Conservation (phyloP, 2,888 invertebrate genomes). For the Scaptomyza tumidula region DNA sequence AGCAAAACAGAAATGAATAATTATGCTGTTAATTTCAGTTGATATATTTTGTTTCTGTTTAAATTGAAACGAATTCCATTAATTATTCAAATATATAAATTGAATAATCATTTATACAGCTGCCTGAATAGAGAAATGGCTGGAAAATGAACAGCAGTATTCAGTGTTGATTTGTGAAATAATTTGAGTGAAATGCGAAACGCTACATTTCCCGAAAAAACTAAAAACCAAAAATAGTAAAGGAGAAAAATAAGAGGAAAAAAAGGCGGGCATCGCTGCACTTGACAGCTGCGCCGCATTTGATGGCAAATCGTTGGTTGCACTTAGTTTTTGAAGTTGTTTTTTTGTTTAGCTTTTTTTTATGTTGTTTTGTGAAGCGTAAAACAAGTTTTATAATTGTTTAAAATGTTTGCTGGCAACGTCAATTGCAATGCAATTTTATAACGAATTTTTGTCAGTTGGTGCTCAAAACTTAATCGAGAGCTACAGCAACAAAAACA, state of each 20-base stretch:
- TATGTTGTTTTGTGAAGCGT: constrained; percentile 71
- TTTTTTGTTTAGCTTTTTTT: constrained; percentile 24
- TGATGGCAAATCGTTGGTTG: constrained; percentile 74
- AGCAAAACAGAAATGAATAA: background rate
- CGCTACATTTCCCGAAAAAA: constrained; percentile 1
- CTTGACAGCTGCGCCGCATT: constrained; percentile 76
- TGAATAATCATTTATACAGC: constrained; percentile 21
- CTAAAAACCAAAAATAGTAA: background rate
- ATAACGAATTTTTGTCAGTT: constrained; percentile 79
- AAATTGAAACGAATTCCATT: background rate
- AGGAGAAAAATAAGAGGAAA: background rate
- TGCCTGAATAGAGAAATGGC: background rate
- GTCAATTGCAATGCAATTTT: constrained; percentile 74
- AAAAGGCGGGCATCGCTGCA: constrained; percentile 55
- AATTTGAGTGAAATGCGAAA: constrained; percentile 38
- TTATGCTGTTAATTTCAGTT: background rate
- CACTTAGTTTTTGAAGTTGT: constrained; percentile 51
- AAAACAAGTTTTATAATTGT: constrained; percentile 78
- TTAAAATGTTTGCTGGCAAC: constrained; percentile 73
- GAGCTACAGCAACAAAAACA: constrained; percentile 53
- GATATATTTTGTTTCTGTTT: background rate
- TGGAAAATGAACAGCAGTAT: constrained; percentile 22
- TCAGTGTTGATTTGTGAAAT: constrained; percentile 39
- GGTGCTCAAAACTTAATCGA: constrained; percentile 73
- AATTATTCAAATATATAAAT: constrained; percentile 12